Evolutionary conservation across 2,113 vertebrate species (phyloP).

Genomic region (Anser cygnoides): DNA sequence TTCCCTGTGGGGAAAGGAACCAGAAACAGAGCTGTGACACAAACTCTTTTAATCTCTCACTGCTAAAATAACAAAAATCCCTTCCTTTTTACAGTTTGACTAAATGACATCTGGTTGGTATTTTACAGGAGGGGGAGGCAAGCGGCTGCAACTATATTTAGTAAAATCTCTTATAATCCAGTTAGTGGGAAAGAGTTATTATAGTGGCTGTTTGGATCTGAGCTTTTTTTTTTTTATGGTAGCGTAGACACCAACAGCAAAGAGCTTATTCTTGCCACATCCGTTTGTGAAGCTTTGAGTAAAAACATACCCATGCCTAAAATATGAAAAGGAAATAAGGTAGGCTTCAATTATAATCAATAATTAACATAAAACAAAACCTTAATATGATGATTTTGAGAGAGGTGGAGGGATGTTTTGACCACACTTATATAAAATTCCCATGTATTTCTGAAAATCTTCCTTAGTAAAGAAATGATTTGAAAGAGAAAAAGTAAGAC

Average conservation of each 20-base stretch:
- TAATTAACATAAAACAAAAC: background rate
- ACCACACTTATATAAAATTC: background rate
- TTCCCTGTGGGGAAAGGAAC: constrained; percentile 18
- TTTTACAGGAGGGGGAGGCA: background rate
- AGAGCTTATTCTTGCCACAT: constrained; percentile 26
- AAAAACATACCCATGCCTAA: background rate
- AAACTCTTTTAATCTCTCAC: constrained; percentile 56
- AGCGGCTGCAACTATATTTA: constrained; percentile 14
- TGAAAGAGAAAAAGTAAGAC: background rate
- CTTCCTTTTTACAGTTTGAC: constrained; percentile 45
- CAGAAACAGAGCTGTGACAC: constrained; percentile 8
- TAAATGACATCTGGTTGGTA: constrained; percentile 14
- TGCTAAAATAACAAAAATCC: constrained; percentile 46
- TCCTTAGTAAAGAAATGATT: background rate
- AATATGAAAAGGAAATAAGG: constrained; percentile 5
- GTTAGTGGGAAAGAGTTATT: constrained; percentile 8
- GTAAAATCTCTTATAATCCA: constrained; percentile 52
- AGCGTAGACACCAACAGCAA: background rate
- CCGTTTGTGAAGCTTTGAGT: background rate
- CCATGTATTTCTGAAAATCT: background rate
- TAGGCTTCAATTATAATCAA: constrained; percentile 17
- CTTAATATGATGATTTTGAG: background rate
- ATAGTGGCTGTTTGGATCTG: background rate
- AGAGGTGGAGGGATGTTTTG: background rate
- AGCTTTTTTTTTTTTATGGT: constrained; percentile 1